These are phyloP conservation scores for Collichthys lucidus DNA, from an alignment of 2,113 vertebrate species.

Conservation along the genomic window DNA sequence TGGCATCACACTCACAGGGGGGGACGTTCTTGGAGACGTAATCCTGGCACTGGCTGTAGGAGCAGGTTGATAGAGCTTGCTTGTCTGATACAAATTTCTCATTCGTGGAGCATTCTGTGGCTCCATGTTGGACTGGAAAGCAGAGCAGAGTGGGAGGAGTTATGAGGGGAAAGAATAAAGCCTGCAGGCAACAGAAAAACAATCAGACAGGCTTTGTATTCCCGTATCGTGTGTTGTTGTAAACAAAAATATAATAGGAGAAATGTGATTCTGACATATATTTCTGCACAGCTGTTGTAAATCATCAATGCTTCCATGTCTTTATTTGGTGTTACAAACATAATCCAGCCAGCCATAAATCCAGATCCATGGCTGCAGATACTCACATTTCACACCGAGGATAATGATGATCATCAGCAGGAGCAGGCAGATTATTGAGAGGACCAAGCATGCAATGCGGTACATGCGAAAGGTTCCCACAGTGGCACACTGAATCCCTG, in stretches of 20 bases:
- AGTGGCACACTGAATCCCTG: conserved; percentile 30
- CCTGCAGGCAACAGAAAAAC: conserved; percentile 12
- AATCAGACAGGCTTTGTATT: not conserved
- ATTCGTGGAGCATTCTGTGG: not conserved
- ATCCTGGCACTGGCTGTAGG: conserved; percentile 4
- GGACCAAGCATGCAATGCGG: conserved; percentile 50
- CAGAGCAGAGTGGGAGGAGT: conserved; percentile 40
- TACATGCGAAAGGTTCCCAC: conserved; percentile 45
- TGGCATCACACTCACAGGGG: conserved; percentile 32
- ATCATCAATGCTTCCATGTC: not conserved
- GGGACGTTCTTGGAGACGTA: fast-evolving
- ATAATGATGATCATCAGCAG: conserved; percentile 66
- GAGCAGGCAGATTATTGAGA: conserved; percentile 66
- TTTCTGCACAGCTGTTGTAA: not conserved
- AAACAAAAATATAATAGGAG: not conserved
- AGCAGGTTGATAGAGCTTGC: conserved; percentile 14
- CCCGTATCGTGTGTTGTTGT: not conserved
- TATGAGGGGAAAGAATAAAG: not conserved
- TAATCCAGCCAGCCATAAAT: not conserved
- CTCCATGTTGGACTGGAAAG: conserved; percentile 52
- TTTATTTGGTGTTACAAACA: not conserved
- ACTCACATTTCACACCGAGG: conserved; percentile 77
- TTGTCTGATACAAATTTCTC: fast-evolving
- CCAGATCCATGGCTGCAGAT: conserved; percentile 24
- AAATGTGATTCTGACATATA: not conserved